phyloP scores from a whole-genome alignment of 1,140 invertebrate genomes.

The Mycetomoellerius zeteki region DNA sequence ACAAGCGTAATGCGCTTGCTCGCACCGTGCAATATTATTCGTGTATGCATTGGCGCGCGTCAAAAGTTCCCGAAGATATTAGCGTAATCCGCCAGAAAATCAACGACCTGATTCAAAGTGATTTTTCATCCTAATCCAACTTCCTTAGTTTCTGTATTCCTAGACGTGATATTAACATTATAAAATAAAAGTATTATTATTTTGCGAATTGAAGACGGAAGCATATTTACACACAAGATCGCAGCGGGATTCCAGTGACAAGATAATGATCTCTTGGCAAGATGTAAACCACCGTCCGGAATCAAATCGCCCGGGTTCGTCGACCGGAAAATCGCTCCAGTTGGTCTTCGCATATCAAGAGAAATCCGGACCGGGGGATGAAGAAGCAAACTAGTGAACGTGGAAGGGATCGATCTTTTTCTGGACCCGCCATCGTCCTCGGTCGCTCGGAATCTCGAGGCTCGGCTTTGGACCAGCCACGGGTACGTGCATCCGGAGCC shows the following conservation, averaged over 20 bases:
- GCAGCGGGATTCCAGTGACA: neutral
- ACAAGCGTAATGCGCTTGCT: slow-evolving; percentile 50
- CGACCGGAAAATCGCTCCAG: slow-evolving; percentile 41
- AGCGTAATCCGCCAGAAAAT: neutral
- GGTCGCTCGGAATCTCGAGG: slow-evolving; percentile 53
- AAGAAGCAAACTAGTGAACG: neutral
- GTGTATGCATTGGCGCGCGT: neutral
- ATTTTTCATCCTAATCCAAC: neutral
- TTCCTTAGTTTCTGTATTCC: neutral
- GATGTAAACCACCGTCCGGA: slow-evolving; percentile 18
- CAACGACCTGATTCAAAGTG: neutral
- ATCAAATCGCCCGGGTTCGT: slow-evolving; percentile 42
- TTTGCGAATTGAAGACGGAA: neutral
- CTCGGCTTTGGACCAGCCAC: slow-evolving; percentile 77
- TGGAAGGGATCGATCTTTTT: slow-evolving; percentile 71
- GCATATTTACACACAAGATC: neutral
- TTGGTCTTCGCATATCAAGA: neutral
- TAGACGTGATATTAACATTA: neutral
- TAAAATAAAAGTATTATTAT: neutral
- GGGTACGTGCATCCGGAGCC: slow-evolving; percentile 80
- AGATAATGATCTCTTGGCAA: slow-evolving; percentile 41
- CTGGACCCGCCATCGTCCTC: slow-evolving; percentile 62
- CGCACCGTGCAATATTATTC: slow-evolving; percentile 30
- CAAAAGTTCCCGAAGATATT: neutral
- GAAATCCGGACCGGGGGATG: neutral